A percentile compares a stretch with the other conserved stretches of the same genome.
phyloP scores from a whole-genome alignment of 2,797 vertebrate genomes.

The Bovichtus diacanthus region DNA sequence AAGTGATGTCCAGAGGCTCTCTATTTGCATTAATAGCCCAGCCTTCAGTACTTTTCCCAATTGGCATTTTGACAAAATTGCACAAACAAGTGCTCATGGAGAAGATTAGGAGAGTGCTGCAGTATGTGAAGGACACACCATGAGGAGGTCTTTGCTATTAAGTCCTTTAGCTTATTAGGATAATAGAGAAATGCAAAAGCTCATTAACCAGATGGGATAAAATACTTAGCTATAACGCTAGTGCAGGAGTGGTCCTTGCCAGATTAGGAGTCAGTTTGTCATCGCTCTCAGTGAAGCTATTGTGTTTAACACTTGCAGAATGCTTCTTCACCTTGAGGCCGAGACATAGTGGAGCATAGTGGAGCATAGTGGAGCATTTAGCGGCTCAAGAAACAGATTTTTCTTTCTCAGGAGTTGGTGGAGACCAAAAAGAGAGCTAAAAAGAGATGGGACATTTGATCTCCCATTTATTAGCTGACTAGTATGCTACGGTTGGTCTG shows the following conservation, averaged over 20 bases:
- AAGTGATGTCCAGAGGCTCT: neutral
- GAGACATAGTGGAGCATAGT: too few relatives aligned
- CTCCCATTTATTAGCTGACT: neutral
- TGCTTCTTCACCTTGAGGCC: neutral
- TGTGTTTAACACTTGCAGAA: conserved; percentile 13
- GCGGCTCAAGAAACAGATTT: too few relatives aligned
- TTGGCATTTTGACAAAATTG: conserved; percentile 4
- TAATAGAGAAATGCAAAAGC: conserved; percentile 71
- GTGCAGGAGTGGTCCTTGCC: conserved; percentile 30
- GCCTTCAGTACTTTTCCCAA: neutral
- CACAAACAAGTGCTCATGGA: neutral
- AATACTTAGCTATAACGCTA: conserved; percentile 67
- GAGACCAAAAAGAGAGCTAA: too few relatives aligned
- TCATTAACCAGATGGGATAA: conserved; percentile 74
- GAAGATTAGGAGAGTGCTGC: conserved; percentile 19
- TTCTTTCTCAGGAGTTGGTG: too few relatives aligned
- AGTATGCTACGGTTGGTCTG: neutral
- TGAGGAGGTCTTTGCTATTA: conserved; percentile 52
- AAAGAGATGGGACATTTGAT: neutral
- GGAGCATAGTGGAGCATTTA: too few relatives aligned
- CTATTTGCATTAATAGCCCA: neutral
- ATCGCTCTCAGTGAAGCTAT: conserved; percentile 23
- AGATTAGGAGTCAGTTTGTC: conserved; percentile 63
- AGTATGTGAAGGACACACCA: conserved; percentile 27
- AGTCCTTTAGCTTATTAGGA: conserved; percentile 70